phyloP scores from a whole-genome alignment of 30 jellyfish, hydroid and myxozoan genomes.

The Calvadosia cruxmelitensis region DNA sequence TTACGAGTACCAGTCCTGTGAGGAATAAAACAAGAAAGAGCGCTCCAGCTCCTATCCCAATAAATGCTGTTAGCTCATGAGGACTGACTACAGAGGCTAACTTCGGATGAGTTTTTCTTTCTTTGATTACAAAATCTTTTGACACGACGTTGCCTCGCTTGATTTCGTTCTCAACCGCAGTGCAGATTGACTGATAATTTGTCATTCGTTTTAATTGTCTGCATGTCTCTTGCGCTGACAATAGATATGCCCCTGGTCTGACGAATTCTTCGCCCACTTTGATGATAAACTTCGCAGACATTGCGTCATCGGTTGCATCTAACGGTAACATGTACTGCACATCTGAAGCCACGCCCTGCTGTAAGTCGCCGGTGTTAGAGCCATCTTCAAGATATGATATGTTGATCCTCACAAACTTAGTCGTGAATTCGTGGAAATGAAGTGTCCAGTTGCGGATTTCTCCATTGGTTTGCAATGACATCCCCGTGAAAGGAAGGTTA shows the following conservation, averaged over 20 bases:
- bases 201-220: neutral
- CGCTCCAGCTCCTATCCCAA: neutral
- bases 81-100: too few species aligned
- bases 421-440: neutral
- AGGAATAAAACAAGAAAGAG: neutral
- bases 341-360: neutral
- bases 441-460: neutral
- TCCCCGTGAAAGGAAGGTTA: neutral
- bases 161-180: too few species aligned
- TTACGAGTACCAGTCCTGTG: neutral
- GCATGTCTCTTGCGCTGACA: neutral
- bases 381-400: neutral
- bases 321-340: neutral
- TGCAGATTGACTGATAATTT: neutral
- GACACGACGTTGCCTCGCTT: neutral
- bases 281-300: neutral
- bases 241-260: neutral
- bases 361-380: neutral
- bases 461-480: too few species aligned
- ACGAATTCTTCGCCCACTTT: neutral
- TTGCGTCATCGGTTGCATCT: neutral
- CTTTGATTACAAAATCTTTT: neutral
- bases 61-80: neutral
- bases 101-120: neutral
- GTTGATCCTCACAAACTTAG: neutral